Evolutionary conservation across 2,797 vertebrate genomes (phyloP), one percentile per base, ranked within the genome.

Genomic region (Gouania willdenowi): DNA sequence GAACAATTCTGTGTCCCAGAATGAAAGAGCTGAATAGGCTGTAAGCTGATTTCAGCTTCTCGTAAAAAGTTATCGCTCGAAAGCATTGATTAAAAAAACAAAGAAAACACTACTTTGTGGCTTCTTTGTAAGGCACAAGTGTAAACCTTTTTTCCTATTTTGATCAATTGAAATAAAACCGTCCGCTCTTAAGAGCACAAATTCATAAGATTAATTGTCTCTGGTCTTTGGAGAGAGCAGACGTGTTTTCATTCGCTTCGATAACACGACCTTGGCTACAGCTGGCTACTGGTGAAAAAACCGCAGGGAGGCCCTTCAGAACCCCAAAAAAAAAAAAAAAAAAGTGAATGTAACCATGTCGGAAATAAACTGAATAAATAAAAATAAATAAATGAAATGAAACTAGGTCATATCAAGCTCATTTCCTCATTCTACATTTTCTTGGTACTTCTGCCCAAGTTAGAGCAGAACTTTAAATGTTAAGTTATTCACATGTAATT

Each of bases 391-490:
- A n/a, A n/a, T n/a, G n/a, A n/a, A 84, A 82, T 87, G 83, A 76
- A 85, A 82, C 71, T 85, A 62, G 84, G 81, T 81, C 84, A 80
- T 41, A 52, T 57, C 65, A 68, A 32, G 57, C 60, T 77, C 58
- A 58, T 76, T 73, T 70, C 60, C 65, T 60, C 54, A 65, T 65
- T 56, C 69, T 41, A 48, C 8, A 50, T 49, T 28, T 41, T 60
- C 51, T 58, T 43, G 54, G 53, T 69, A 78, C 56, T 61, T 53
- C 45, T 41, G 52, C 47, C 43, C 43, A 73, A 83, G 80, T 83
- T 81, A 76, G 58, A 75, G 65, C 77, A 57, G 53, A 16, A 33
- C 40, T 85, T 79, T 82, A 86, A 88, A 86, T 87, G 83, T 85
- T 87, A 86, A 88, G 79, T 79, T 84, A 86, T 88, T 81, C 82